These are phyloP conservation scores for Anas flavirostris DNA, from an alignment of 2,797 vertebrate species.

Conservation along the genomic window DNA sequence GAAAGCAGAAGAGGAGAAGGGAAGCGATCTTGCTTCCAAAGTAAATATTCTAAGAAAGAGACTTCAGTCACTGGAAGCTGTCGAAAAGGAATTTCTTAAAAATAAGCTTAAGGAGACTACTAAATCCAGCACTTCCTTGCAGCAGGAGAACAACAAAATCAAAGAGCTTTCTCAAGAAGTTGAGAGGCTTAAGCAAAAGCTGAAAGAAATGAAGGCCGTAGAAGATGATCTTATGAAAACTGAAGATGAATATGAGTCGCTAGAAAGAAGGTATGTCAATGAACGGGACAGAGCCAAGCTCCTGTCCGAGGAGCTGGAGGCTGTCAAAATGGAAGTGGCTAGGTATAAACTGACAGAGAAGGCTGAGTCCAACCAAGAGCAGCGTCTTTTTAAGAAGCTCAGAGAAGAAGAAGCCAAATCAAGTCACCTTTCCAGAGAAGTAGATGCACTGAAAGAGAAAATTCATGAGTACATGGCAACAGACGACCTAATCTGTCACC, in stretches of 20 bases:
- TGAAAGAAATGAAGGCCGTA: conserved; percentile 92
- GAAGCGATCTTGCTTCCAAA: conserved; percentile 90
- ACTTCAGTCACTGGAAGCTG: conserved; percentile 90
- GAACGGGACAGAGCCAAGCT: conserved; percentile 89
- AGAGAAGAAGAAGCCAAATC: conserved; percentile 95
- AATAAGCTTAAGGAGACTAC: conserved; percentile 88
- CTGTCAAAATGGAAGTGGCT: conserved; percentile 88
- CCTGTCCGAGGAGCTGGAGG: conserved; percentile 90
- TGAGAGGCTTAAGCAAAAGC: conserved; percentile 88
- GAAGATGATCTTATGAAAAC: conserved; percentile 92
- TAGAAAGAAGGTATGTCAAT: conserved; percentile 87
- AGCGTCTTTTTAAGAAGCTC: conserved; percentile 89
- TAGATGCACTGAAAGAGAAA: conserved; percentile 93
- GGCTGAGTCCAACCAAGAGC: conserved; percentile 90
- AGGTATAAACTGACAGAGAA: conserved; percentile 94
- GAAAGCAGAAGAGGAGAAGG: conserved; percentile 90
- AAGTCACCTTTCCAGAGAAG: conserved; percentile 90
- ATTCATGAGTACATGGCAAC: conserved; percentile 94
- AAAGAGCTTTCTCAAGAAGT: conserved; percentile 96
- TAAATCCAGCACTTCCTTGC: conserved; percentile 83
- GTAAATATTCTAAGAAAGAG: conserved; percentile 91
- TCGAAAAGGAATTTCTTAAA: conserved; percentile 90
- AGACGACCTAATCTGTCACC: conserved; percentile 89
- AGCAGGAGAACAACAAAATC: conserved; percentile 96
- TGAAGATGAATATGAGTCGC: conserved; percentile 89